Evolutionary conservation across 2,888 invertebrate species (phyloP), one percentile per base, ranked within the genome.

Genomic region (Campoletis raptor): DNA sequence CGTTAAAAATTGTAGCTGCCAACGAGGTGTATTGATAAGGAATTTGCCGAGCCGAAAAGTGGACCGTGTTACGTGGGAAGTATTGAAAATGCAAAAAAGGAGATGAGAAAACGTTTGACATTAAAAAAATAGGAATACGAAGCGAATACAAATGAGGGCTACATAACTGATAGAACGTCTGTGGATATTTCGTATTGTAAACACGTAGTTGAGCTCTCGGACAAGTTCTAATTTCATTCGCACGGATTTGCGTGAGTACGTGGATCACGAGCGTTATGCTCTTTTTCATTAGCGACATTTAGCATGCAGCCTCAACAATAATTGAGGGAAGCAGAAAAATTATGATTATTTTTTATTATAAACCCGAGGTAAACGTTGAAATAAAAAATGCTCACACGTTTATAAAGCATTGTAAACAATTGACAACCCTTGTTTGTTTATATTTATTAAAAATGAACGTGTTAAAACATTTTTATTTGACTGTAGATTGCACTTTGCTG

Each of bases 171-270:
- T 37, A 48, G 8, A 40, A 24, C 3, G 15, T 3, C 4, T 42
- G 21, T 12, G 8, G 30, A 57, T 24, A 74, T 80, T 80, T 48
- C 52, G 74, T 84, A 76, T 66, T 77, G 64, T 54, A 40, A 85
- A 18, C 80, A 37, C 73, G 57, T 57, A 77, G 67, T 37, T 70
- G n/a, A 15, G 24, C 69, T 30, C 76, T 81, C 57, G 48, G 79
- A 64, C 74, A 69, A 48, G 74, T 30, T 74, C 83, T 86, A 81
- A 86, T 86, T 83, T 78, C 80, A 86, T 86, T 78, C 54, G 52
- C 83, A 81, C 73, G 78, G 73, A 80, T 80, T 77, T 76, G 80
- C 70, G 73, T 64, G 42, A 21, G 72, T 52, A 36, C 73, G 73
- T 54, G 18, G 57, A 45, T 61, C 76, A 67, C 36, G 66, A 12